Conservation (phyloP, 2,888 invertebrate species). For the Lycia hirtaria region DNA sequence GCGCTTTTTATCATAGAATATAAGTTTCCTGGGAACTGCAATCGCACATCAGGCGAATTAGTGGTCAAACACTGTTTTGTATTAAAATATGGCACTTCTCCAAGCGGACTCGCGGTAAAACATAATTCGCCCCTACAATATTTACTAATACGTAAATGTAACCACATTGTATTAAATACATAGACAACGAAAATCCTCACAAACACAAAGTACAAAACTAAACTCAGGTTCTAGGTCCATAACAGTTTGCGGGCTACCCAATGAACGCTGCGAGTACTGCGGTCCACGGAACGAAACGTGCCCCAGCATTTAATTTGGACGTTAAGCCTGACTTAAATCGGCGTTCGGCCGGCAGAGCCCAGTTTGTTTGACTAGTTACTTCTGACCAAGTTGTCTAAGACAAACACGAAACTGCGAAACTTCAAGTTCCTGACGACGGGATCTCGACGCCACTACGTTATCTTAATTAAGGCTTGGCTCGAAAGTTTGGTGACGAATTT, state of each 20-base stretch:
- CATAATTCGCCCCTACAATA: too few species aligned
- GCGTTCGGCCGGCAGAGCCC: slow-evolving; percentile 42
- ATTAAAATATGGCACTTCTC: too few species aligned
- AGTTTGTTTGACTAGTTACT: slow-evolving; percentile 76
- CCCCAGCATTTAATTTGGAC: slow-evolving; percentile 69
- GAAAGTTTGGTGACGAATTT: slow-evolving; percentile 66
- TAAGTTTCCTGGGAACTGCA: too few species aligned
- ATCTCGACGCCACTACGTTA: slow-evolving; percentile 60
- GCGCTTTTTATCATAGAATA: too few species aligned
- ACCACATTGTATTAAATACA: background rate
- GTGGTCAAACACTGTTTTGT: too few species aligned
- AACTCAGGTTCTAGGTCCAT: slow-evolving; percentile 38
- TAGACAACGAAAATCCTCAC: slow-evolving; percentile 7
- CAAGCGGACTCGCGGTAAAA: too few species aligned
- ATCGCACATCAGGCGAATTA: too few species aligned
- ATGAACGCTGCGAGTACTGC: slow-evolving; percentile 41
- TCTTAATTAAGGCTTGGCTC: slow-evolving; percentile 71
- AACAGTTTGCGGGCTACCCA: slow-evolving; percentile 46
- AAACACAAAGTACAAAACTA: slow-evolving; percentile 42
- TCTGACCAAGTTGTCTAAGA: slow-evolving; percentile 76
- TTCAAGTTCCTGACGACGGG: slow-evolving; percentile 54
- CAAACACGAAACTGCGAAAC: slow-evolving; percentile 77
- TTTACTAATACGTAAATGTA: too few species aligned
- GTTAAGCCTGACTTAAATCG: slow-evolving; percentile 58
- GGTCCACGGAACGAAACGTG: slow-evolving; percentile 56